These are phyloP conservation scores for Eremophila alpestris DNA, from an alignment of 2,797 vertebrate species.

Conservation along the genomic window DNA sequence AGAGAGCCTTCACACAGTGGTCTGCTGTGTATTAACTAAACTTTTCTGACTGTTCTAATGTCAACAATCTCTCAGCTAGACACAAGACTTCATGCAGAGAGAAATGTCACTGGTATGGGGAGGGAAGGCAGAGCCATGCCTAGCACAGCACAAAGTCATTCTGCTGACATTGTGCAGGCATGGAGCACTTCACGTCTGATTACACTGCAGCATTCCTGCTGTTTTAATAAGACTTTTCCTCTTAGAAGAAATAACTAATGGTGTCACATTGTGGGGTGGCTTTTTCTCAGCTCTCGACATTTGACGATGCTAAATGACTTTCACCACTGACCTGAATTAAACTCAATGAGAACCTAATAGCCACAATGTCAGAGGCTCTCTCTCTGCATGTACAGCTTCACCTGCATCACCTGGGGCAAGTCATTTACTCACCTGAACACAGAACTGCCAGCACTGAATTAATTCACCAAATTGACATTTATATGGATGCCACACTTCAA, in stretches of 20 bases:
- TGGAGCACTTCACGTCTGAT: background rate
- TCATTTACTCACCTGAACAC: fast-evolving
- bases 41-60: background rate
- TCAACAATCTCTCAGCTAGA: background rate
- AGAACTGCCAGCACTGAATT: background rate
- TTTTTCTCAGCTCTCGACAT: background rate
- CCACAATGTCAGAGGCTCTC: background rate
- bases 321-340: slow-evolving; percentile 12
- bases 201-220: slow-evolving; percentile 30
- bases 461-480: background rate
- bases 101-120: background rate
- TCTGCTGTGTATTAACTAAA: background rate
- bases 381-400: background rate
- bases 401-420: background rate
- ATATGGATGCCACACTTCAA: background rate
- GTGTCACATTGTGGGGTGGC: background rate
- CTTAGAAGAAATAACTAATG: slow-evolving; percentile 25
- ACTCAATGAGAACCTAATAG: background rate
- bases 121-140: background rate
- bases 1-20: background rate
- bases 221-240: slow-evolving; percentile 47
- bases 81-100: background rate
- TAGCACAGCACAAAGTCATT: background rate
- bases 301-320: slow-evolving; percentile 18
- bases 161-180: background rate